Base-by-base conservation (phyloP, 1,140 invertebrate species). In the Macrobrachium rosenbergii region DNA sequence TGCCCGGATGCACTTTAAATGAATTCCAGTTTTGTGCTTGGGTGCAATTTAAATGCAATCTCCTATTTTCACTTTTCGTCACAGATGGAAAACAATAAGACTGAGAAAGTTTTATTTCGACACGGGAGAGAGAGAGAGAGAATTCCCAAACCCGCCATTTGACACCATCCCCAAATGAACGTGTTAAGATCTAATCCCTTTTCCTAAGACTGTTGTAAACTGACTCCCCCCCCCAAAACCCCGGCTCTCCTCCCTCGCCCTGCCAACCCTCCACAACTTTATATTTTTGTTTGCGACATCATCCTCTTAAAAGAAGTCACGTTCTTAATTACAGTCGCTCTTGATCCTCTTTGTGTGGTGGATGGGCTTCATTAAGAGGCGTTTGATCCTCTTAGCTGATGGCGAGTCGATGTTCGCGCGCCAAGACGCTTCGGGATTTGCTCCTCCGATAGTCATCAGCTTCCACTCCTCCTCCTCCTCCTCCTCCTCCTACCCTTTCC, bases 341-440 rank as follows among this genome's bases (percentile, higher is more conserved):
- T 76, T 87, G 85, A 87, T 87, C 85, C 85, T 87, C 85, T 87
- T 87, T 81, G 79, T 87, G 28, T 52, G 78, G 59, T 52, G 59
- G 85, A 62, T 72, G 79, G 78, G 69, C 78, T 69, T 37, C 52
- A 87, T 87, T 82, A 87, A 87, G 43, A 76, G 78, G 78, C 21
- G 60, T 87, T 87, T 81, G 85, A 87, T 87, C 85, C 85, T 87
- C 85, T 87, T 87, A 82, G 85, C 85, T 87, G 85, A 87, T 87
- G 85, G 85, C 69, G 85, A 87, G 85, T 87, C 78, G 72, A 87
- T 87, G 85, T 87, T 82, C 58, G 85, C 67, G 69, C 23, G 77
- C 62, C 67, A 23, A 62, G 69, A 58, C 78, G 78, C n/a, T 52
- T 19, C n/a, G 69, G 85, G 85, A 87, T 87, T 87, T 81, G 58